phyloP scores from a whole-genome alignment of 2,888 invertebrate species.

The Alentia gelatinosa region DNA sequence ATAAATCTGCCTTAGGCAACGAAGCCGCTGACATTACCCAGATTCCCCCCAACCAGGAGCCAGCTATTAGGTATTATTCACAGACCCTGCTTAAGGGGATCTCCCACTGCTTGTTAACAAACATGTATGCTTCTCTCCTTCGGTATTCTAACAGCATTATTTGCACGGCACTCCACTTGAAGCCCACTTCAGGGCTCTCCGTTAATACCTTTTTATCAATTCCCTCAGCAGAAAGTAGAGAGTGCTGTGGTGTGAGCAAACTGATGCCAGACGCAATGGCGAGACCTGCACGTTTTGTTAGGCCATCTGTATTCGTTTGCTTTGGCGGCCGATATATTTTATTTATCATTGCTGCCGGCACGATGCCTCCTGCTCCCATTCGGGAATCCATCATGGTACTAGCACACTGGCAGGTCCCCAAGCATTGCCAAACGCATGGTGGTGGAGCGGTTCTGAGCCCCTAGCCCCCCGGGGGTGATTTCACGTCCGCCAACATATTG shows the following conservation, averaged over 20 bases:
- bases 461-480: background rate
- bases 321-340: background rate
- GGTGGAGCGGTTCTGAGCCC: background rate
- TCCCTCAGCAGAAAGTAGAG: background rate
- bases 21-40: background rate
- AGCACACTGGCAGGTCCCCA: background rate
- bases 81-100: too few species aligned
- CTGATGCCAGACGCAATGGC: background rate
- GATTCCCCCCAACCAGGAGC: too few species aligned
- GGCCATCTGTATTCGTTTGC: background rate
- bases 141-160: too few species aligned
- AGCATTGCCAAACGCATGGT: too few species aligned
- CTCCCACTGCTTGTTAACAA: too few species aligned
- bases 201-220: background rate
- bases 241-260: background rate
- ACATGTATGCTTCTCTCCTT: too few species aligned
- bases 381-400: background rate
- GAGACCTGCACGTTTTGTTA: background rate
- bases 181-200: too few species aligned
- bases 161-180: too few species aligned
- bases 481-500: background rate
- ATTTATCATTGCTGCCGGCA: background rate
- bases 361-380: background rate
- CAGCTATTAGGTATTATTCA: too few species aligned
- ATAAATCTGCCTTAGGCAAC: background rate